These are phyloP conservation scores for Diadromus collaris DNA, from an alignment of 2,888 invertebrate genomes.

Conservation along the genomic window DNA sequence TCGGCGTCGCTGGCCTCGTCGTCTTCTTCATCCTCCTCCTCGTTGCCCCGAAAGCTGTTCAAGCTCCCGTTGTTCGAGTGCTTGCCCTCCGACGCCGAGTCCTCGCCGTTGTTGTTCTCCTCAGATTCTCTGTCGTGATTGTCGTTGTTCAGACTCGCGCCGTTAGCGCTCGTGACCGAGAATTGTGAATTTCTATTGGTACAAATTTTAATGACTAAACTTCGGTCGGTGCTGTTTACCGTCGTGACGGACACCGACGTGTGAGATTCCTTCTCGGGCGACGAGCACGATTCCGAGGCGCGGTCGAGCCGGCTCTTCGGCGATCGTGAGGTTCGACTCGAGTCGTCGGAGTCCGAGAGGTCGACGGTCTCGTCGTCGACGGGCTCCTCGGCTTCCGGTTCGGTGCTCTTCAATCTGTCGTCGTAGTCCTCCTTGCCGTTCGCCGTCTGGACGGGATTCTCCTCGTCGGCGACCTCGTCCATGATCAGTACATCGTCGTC, in stretches of 20 bases:
- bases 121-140: conserved; percentile 64
- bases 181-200: conserved; percentile 77
- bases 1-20: conserved; percentile 75
- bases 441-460: conserved; percentile 62
- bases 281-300: conserved; percentile 45
- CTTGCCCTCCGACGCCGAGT: conserved; percentile 54
- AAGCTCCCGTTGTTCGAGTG: conserved; percentile 55
- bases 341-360: conserved; percentile 29
- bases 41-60: conserved; percentile 65
- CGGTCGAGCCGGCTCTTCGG: conserved; percentile 10
- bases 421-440: conserved; percentile 41
- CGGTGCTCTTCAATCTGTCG: conserved; percentile 51
- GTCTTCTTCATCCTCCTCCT: conserved; percentile 65
- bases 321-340: conserved; percentile 27
- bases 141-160: conserved; percentile 53
- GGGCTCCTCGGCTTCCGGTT: conserved; percentile 13
- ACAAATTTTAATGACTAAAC: conserved; percentile 78
- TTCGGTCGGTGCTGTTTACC: conserved; percentile 74
- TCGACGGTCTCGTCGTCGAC: conserved; percentile 29
- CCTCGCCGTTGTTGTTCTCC: conserved; percentile 59
- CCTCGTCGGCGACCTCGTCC: conserved; percentile 67
- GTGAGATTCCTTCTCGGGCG: conserved; percentile 66
- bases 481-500: conserved; percentile 52
- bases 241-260: conserved; percentile 71
- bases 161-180: conserved; percentile 69